Percentiles rank a stretch among this genome's conserved stretches.
These are phyloP conservation scores for Heterochromis multidens DNA, from an alignment of 2,113 vertebrate species.

Conservation along the genomic window DNA sequence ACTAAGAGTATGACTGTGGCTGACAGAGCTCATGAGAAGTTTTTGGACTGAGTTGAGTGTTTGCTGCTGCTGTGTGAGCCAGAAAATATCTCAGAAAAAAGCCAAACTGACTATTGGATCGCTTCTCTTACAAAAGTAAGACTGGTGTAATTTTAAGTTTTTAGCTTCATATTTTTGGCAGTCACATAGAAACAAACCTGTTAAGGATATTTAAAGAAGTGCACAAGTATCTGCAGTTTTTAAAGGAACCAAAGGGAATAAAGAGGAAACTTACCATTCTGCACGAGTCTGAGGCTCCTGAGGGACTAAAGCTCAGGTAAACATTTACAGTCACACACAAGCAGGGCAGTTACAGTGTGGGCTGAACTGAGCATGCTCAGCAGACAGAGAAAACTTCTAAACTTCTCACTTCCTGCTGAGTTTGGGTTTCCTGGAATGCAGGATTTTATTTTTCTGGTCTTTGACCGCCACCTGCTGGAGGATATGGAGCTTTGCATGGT, in stretches of 20 bases:
- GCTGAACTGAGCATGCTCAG: constrained; percentile 7
- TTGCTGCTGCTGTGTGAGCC: neutral
- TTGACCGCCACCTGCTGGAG: constrained; percentile 30
- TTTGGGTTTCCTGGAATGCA: neutral
- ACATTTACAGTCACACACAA: neutral
- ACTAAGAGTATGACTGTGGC: neutral
- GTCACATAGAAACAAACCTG: neutral
- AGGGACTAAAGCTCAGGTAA: neutral
- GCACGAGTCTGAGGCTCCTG: neutral
- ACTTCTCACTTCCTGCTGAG: neutral
- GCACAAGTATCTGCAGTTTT: neutral
- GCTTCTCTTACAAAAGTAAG: neutral
- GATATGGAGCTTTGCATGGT: neutral
- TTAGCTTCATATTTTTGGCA: neutral
- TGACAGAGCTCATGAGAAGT: neutral
- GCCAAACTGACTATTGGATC: neutral
- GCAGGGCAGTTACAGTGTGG: neutral
- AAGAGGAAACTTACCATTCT: constrained; percentile 32
- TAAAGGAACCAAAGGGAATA: neutral
- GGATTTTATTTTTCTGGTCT: neutral
- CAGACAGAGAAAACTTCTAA: no score
- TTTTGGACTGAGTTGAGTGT: neutral
- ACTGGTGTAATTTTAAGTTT: neutral
- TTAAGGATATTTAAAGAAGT: neutral
- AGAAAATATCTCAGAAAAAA: neutral